Conservation (phyloP, 2,797 vertebrate genomes). For the Rhinophrynus dorsalis region DNA sequence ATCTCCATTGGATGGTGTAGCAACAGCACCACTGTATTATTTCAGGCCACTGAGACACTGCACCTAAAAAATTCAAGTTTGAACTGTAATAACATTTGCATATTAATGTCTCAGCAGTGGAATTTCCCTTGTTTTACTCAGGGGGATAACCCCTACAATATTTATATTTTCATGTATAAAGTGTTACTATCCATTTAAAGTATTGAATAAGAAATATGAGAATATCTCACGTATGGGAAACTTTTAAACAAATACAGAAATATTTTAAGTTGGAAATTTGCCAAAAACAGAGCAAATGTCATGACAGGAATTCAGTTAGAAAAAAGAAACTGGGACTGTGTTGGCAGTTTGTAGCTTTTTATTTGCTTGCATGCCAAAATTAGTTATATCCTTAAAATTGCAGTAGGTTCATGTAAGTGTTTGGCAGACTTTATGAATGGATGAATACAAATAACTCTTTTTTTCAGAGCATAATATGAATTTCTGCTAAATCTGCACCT, state of each 20-base stretch:
- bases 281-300: constrained; percentile 20
- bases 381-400: constrained; percentile 19
- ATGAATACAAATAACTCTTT: neutral
- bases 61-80: too few relatives aligned
- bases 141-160: too few relatives aligned
- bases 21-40: too few relatives aligned
- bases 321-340: neutral
- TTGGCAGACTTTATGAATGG: constrained; percentile 18
- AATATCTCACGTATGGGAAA: too few relatives aligned
- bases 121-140: too few relatives aligned
- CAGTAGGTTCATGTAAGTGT: constrained; percentile 14
- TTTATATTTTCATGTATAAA: too few relatives aligned
- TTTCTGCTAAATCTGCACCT: constrained; percentile 35
- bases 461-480: constrained; percentile 1
- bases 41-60: too few relatives aligned
- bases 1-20: too few relatives aligned
- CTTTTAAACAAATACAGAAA: fast-evolving
- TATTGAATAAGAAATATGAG: too few relatives aligned
- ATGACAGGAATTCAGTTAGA: neutral
- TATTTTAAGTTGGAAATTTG: neutral
- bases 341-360: neutral
- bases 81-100: too few relatives aligned
- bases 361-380: constrained; percentile 19
- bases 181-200: too few relatives aligned
- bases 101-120: too few relatives aligned